Evolutionary conservation across 2,797 vertebrate genomes (phyloP), one percentile per base, ranked within the genome.

Genomic region (Chrosomus eos): DNA sequence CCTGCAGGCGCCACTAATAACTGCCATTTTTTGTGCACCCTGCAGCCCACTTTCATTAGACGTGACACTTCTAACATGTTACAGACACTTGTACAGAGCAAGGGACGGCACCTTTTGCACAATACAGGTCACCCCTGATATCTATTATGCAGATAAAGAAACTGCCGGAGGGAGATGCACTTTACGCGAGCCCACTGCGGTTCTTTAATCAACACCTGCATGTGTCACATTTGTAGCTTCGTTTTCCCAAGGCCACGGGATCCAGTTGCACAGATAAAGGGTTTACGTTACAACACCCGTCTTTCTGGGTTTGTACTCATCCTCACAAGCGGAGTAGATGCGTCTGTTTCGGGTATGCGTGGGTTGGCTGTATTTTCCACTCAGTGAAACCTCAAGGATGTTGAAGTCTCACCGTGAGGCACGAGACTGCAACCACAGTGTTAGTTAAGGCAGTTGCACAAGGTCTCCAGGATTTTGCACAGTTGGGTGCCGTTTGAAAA

Each of bases 361-460:
- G 89, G 88, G 83, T 73, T 86, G 51, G 83, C 79, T 85, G 77
- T 87, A 77, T 88, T 90, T 92, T 91, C 90, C 90, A 90, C 85
- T 90, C 88, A 89, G 87, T 88, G 81, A 88, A 88, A 89, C 86
- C 75, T 81, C 83, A 85, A 66, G 76, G 83, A 84, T 82, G 62
- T 85, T 64, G 60, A 70, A 80, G 58, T 85, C 45, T 86, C 36
- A 70, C 86, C 40, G 77, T 70, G 74, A 83, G 68, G 58, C 73
- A 77, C 75, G 64, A 48, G 60, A 84, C 66, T 66, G 28, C 58
- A 85, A 86, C 82, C 82, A 36, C 78, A 88, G 72, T 36, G n/a
- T 60, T 72, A 64, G 73, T n/a, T 84, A 81, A 70, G 71, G 51
- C 51, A 62, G 55, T 73, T 51, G 68, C 74, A 80, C 21, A 23